Evolutionary conservation across 2,797 vertebrate species (phyloP).

Genomic region (Notolepis coatsorum): DNA sequence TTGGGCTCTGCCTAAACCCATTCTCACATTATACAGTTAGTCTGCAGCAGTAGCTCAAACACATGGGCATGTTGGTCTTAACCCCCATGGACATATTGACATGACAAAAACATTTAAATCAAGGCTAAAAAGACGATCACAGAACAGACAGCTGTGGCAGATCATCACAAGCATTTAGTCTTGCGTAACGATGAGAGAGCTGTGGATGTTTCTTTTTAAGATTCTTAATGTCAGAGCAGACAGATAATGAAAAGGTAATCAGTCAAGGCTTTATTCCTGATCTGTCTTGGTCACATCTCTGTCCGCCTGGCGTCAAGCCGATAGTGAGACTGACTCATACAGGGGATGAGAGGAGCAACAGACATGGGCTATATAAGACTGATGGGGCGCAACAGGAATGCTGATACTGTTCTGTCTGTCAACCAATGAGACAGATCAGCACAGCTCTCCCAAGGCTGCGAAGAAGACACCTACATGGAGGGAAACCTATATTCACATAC

Average conservation of each 20-base stretch:
- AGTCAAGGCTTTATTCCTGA: slow-evolving; percentile 2
- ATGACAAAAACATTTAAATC: not conserved
- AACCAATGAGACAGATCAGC: not conserved
- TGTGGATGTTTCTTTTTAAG: not conserved
- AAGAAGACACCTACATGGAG: not conserved
- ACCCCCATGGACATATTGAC: too few species aligned
- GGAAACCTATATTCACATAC: not conserved
- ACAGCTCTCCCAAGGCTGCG: not conserved
- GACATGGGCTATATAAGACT: not conserved
- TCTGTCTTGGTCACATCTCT: slow-evolving; percentile 10
- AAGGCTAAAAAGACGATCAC: not conserved
- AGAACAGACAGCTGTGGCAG: not conserved
- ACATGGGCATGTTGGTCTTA: too few species aligned
- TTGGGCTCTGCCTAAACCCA: too few species aligned
- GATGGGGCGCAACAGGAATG: not conserved
- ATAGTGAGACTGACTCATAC: not conserved
- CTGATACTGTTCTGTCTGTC: not conserved
- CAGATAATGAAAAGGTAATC: slow-evolving; percentile 9
- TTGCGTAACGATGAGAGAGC: not conserved
- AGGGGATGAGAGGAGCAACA: not conserved
- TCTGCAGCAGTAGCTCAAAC: too few species aligned
- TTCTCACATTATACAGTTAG: too few species aligned
- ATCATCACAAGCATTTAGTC: not conserved
- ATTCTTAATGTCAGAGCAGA: not conserved
- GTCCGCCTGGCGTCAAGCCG: not conserved